Base-by-base conservation (phyloP, 2,888 invertebrate genomes). In the Leucozona laternaria region DNA sequence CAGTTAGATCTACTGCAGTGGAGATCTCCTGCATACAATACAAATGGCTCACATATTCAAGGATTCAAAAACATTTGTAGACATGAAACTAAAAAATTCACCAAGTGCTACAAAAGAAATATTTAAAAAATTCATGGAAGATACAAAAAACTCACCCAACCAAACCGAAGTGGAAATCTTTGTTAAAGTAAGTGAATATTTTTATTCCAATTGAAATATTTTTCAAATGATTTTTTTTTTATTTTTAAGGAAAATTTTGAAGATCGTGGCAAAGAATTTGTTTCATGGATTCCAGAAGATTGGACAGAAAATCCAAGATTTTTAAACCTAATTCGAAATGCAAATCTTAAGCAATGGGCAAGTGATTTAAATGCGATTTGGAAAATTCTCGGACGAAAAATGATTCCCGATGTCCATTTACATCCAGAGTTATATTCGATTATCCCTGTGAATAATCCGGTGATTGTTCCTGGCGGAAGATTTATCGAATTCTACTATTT, bases 401-500 rank as follows among this genome's bases (percentile, higher is more conserved):
- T 97, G 94, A 96, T 95, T 89, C 92, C 93, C 0, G 95, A 96
- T 80, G 96, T 97, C 4, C 93, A 94, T 31, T 88, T 94, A 13
- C 94, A 96, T 91, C 95, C 95, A 45, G 94, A 96, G 2, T 93
- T 94, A 34, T 97, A 97, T 93, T 98, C 98, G 78, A 96, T 98
- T 88, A 96, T 98, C 89, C 97, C 97, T 89, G 96, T 98, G 1
- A 95, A 96, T 0, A 94, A 98, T 91, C 96, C 96, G 15, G 96
- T 97, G 2, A 96, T 97, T 88, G 96, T 98, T 0, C 98, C 98
- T 17, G 98, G 98, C 50, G 98, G 98, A 13, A 94, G 98, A 88
- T 97, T 97, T 90, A 94, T 96, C 40, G 97, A 97, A 92, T 96
- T 96, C 91, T 98, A 98, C 92, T 98, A 98, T 92, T 98, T 98